Percentiles rank a stretch among this genome's conserved stretches.
These are phyloP conservation scores for Bos javanicus DNA, from an alignment of 2,113 vertebrate species.

Conservation along the genomic window DNA sequence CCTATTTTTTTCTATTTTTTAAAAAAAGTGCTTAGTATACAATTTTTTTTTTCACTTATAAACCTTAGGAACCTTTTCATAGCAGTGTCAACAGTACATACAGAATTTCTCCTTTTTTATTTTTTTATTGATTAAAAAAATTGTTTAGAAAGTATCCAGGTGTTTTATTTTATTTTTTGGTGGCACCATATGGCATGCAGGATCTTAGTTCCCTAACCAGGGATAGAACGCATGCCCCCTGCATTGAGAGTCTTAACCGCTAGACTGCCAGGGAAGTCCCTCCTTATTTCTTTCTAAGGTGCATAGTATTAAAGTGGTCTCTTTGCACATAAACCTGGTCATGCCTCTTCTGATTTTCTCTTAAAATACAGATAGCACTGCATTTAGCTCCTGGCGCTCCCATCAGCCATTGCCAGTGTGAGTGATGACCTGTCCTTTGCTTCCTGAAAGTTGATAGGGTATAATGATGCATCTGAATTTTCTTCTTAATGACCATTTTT, in stretches of 20 bases:
- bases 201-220: background rate
- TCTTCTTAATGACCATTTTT: background rate
- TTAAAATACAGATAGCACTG: background rate
- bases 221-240: background rate
- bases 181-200: background rate
- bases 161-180: background rate
- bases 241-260: background rate
- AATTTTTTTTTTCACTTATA: background rate
- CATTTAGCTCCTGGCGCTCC: background rate
- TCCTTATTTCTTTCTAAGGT: background rate
- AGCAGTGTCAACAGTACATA: background rate
- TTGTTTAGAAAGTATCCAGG: background rate
- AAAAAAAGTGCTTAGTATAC: background rate
- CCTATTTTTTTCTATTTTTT: background rate
- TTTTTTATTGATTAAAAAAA: background rate
- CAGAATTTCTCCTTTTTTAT: background rate
- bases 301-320: background rate
- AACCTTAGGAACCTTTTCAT: background rate
- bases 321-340: background rate
- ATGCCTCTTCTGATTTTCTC: background rate
- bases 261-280: background rate
- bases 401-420: background rate
- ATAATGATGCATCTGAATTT: background rate
- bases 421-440: background rate
- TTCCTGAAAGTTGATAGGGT: background rate